Percentiles rank a stretch among this genome's conserved stretches.
phyloP scores from a whole-genome alignment of 1,140 invertebrate genomes.

The Cyphomyrmex costatus region DNA sequence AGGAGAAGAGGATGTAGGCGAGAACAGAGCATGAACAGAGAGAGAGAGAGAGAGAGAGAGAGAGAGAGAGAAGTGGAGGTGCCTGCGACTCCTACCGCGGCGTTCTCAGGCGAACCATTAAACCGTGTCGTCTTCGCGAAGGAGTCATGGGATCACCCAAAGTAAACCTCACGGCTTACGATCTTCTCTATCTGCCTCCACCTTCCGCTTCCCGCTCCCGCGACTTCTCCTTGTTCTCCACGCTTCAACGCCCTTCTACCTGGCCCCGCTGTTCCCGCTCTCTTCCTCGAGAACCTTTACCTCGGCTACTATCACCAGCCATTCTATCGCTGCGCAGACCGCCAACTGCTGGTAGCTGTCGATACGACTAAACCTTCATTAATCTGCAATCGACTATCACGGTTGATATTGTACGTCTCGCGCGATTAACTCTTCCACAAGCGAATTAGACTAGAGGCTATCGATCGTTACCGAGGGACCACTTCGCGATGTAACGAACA shows the following conservation, averaged over 20 bases:
- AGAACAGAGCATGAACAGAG: background rate
- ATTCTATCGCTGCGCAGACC: constrained; percentile 48
- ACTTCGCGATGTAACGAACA: constrained; percentile 21
- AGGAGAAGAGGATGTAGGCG: constrained; percentile 12
- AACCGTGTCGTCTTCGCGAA: constrained; percentile 73
- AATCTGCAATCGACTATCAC: constrained; percentile 52
- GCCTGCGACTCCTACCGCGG: constrained; percentile 14
- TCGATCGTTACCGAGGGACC: constrained; percentile 28
- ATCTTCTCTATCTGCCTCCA: constrained; percentile 57
- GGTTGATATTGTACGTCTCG: constrained; percentile 57
- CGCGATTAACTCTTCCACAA: constrained; percentile 55
- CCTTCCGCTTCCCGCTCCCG: background rate
- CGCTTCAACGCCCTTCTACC: constrained; percentile 51
- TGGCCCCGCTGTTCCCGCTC: constrained; percentile 2
- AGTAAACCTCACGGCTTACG: constrained; percentile 69
- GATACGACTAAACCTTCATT: constrained; percentile 61
- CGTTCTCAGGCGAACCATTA: constrained; percentile 77
- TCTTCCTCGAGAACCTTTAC: constrained; percentile 16
- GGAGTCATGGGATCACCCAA: constrained; percentile 71
- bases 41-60: too few relatives aligned
- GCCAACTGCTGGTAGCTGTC: constrained; percentile 51
- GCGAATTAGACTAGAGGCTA: constrained; percentile 42
- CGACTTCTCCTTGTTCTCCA: constrained; percentile 57
- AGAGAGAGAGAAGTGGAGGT: constrained; percentile 17
- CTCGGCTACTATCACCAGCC: constrained; percentile 42